Percentiles rank a stretch among this genome's conserved stretches.
phyloP scores from a whole-genome alignment of 2,113 vertebrate genomes.

The Rattus norvegicus region GRCr8 NC_086023.1:50777001-50777500 shows the following conservation, averaged over 20 bases:
- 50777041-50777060: background rate
- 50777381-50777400: background rate
- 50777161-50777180: background rate
- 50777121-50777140: too few relatives aligned
- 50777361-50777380: conserved; percentile 10
- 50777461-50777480: background rate
- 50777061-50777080: background rate
- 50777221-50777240: background rate
- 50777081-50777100: background rate
- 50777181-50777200: too few relatives aligned
- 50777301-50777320: background rate
- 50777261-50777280: background rate
- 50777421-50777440: background rate
- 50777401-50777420: conserved; percentile 9
- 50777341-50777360: background rate
- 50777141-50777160: too few relatives aligned
- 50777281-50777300: too few relatives aligned
- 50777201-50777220: background rate
- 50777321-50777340: background rate
- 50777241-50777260: background rate
- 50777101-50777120: background rate
- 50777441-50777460: background rate
- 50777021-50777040: background rate
- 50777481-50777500: background rate
- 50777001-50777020: background rate